These are phyloP conservation scores for Calycopis cecrops DNA, from an alignment of 1,140 invertebrate genomes.

Conservation along the genomic window DNA sequence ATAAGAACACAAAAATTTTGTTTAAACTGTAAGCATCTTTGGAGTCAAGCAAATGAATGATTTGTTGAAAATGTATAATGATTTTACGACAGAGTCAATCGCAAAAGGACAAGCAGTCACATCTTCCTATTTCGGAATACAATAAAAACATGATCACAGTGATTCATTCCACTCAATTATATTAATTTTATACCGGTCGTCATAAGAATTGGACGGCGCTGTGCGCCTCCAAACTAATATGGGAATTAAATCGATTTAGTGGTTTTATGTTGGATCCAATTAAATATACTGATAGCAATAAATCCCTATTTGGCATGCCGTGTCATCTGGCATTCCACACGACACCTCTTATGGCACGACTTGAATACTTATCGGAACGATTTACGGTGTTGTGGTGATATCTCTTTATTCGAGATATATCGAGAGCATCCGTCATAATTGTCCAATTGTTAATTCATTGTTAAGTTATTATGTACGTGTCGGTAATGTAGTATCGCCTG, in stretches of 20 bases:
- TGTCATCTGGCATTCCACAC: slow-evolving; percentile 35
- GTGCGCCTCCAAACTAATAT: slow-evolving; percentile 43
- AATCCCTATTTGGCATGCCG: slow-evolving; percentile 36
- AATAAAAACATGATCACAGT: too few relatives aligned
- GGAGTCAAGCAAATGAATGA: too few relatives aligned
- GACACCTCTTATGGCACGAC: slow-evolving; percentile 36
- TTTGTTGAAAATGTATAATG: too few relatives aligned
- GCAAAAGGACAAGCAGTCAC: too few relatives aligned
- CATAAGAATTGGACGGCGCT: slow-evolving; percentile 9
- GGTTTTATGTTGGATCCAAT: slow-evolving; percentile 32
- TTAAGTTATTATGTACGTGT: slow-evolving; percentile 19
- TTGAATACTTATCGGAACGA: slow-evolving; percentile 32
- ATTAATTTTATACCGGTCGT: not conserved
- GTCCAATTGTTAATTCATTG: slow-evolving; percentile 23
- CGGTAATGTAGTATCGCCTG: slow-evolving; percentile 15
- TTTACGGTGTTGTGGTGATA: slow-evolving; percentile 26
- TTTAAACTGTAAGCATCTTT: too few relatives aligned
- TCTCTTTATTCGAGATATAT: slow-evolving; percentile 28
- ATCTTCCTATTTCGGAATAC: too few relatives aligned
- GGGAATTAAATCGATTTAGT: slow-evolving; percentile 38
- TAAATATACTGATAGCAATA: slow-evolving; percentile 54
- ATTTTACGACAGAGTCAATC: too few relatives aligned
- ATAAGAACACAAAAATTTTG: too few relatives aligned
- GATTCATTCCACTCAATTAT: too few relatives aligned
- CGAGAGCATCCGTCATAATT: slow-evolving; percentile 29